Conservation (phyloP, 1,140 invertebrate species). For the Drosophila kanapiae region DNA sequence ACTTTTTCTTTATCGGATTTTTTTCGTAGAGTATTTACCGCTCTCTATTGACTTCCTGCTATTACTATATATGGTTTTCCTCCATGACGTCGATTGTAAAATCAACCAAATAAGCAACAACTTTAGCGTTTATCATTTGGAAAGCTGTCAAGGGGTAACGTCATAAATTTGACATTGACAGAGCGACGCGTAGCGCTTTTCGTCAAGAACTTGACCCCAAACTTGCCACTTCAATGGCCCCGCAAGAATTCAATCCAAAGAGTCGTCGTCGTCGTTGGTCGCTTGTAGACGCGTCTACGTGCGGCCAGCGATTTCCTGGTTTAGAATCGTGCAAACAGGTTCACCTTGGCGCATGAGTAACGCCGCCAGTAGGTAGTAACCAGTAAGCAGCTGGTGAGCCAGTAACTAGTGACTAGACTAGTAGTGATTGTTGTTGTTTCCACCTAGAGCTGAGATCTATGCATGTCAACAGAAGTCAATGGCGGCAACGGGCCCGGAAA, state of each 20-base stretch:
- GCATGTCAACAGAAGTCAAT: constrained; percentile 60
- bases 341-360: constrained; percentile 82
- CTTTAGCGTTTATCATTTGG: constrained; percentile 24
- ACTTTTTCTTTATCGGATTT: constrained; percentile 4
- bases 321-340: constrained; percentile 82
- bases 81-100: constrained; percentile 15
- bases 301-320: constrained; percentile 73
- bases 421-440: constrained; percentile 15
- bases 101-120: not conserved
- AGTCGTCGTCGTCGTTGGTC: constrained; percentile 10
- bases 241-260: constrained; percentile 36
- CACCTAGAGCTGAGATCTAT: constrained; percentile 41
- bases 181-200: not conserved
- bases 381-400: not conserved
- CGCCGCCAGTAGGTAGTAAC: constrained; percentile 24
- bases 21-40: not conserved
- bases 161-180: constrained; percentile 35
- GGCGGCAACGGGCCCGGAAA: constrained; percentile 69
- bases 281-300: constrained; percentile 62
- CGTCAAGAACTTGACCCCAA: constrained; percentile 79
- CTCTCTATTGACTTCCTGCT: constrained; percentile 4
- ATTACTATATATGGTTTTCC: not conserved
- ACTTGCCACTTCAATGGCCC: constrained; percentile 48
- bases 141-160: constrained; percentile 8
- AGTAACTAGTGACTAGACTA: constrained; percentile 1